Conservation (phyloP, 2,888 invertebrate species). For the Ophioninae sp. region DNA sequence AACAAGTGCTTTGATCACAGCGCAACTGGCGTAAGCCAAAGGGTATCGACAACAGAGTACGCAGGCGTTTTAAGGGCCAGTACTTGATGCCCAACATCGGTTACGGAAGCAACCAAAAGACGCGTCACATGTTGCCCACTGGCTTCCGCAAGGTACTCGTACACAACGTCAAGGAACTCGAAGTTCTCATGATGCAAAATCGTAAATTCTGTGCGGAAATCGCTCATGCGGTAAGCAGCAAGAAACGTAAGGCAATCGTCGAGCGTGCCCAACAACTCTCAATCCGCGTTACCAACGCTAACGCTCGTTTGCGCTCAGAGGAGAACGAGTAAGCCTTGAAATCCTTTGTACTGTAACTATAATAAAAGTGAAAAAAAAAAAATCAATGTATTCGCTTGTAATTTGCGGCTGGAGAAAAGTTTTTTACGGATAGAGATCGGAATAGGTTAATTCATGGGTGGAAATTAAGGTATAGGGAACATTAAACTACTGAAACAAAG, state of each 20-base stretch:
- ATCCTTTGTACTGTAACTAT: constrained; percentile 61
- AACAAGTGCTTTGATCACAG: constrained; percentile 81
- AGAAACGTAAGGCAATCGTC: constrained; percentile 97
- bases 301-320: constrained; percentile 97
- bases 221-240: constrained; percentile 98
- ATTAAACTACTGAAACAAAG: no score
- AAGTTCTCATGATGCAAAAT: constrained; percentile 99
- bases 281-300: constrained; percentile 97
- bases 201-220: constrained; percentile 98
- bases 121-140: constrained; percentile 98
- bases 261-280: constrained; percentile 98
- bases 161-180: constrained; percentile 95
- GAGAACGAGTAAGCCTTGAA: constrained; percentile 93
- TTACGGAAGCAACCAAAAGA: constrained; percentile 97
- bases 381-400: not conserved
- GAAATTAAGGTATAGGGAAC: no score
- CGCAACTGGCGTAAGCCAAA: constrained; percentile 99
- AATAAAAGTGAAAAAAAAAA: constrained; percentile 52
- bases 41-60: constrained; percentile 99
- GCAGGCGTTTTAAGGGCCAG: constrained; percentile 99
- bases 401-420: not conserved
- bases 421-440: not conserved
- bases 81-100: constrained; percentile 99
- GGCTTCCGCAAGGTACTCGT: constrained; percentile 98
- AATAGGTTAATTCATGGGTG: no score